phyloP scores from a whole-genome alignment of 2,888 invertebrate species.

The Tricholauxania praeusta region DNA sequence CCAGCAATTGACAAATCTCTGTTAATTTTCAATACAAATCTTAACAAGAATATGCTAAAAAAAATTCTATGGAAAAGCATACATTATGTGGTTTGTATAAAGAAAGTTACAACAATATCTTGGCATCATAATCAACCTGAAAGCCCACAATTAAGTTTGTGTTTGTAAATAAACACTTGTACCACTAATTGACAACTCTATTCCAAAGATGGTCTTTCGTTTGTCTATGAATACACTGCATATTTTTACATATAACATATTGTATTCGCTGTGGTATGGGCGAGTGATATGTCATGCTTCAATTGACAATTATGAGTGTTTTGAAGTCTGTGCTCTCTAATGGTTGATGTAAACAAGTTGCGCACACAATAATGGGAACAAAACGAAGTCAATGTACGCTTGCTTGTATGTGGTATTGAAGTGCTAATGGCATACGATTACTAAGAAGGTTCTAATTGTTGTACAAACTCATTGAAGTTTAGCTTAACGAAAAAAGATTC shows the following conservation, averaged over 20 bases:
- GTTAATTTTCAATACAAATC: background rate
- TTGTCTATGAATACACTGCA: no score
- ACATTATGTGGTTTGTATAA: no score
- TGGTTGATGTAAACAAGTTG: constrained; percentile 26
- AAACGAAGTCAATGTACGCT: background rate
- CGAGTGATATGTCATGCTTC: constrained; percentile 32
- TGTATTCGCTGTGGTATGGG: background rate
- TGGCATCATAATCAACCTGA: constrained; percentile 1
- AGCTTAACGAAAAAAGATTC: no score
- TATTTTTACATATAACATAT: no score
- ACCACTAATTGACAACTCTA: constrained; percentile 20
- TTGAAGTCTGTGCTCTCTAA: constrained; percentile 5
- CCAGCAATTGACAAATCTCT: background rate
- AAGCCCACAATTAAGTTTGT: constrained; percentile 15
- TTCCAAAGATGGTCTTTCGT: background rate
- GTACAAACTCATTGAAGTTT: background rate
- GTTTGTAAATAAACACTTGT: constrained; percentile 13
- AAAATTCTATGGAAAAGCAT: background rate
- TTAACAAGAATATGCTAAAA: background rate
- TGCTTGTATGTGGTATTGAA: no score
- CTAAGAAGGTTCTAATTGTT: constrained; percentile 5
- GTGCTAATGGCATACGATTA: background rate
- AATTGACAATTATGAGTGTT: constrained; percentile 30
- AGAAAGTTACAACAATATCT: no score
- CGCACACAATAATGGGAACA: background rate